Percentiles rank a stretch among this genome's conserved stretches.
These are phyloP conservation scores for Procambarus clarkii DNA, from an alignment of 1,140 invertebrate species.

Conservation along the genomic window DNA sequence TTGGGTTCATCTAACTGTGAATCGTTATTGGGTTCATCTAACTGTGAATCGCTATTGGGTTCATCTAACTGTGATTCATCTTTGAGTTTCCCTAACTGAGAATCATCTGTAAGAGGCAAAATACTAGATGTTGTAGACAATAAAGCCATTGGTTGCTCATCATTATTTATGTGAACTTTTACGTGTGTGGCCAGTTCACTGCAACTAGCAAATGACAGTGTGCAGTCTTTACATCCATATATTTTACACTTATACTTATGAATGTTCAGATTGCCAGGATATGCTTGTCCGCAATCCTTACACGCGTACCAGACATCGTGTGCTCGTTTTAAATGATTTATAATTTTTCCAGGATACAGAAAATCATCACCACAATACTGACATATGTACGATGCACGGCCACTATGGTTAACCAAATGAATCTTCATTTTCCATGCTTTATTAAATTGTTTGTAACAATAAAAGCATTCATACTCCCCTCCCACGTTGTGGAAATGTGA, in stretches of 20 bases:
- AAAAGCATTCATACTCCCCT: slow-evolving; percentile 53
- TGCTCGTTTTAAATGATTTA: slow-evolving; percentile 34
- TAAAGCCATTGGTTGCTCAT: background rate
- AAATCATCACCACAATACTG: slow-evolving; percentile 56
- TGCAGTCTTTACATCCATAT: slow-evolving; percentile 53
- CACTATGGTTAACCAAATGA: slow-evolving; percentile 55
- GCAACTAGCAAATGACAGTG: slow-evolving; percentile 6
- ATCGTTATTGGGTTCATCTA: background rate
- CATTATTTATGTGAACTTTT: background rate
- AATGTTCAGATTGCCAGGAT: background rate
- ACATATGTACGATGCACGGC: slow-evolving; percentile 47
- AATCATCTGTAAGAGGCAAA: background rate
- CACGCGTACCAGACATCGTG: slow-evolving; percentile 43
- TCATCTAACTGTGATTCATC: background rate
- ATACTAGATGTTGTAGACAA: background rate
- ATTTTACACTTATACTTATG: slow-evolving; percentile 55
- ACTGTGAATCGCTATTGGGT: background rate
- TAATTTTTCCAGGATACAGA: slow-evolving; percentile 61
- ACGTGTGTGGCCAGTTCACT: slow-evolving; percentile 27
- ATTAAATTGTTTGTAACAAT: slow-evolving; percentile 55
- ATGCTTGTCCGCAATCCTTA: slow-evolving; percentile 45
- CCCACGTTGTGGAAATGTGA: slow-evolving; percentile 40
- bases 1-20: background rate
- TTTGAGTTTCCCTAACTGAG: too few relatives aligned
- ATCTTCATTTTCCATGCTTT: slow-evolving; percentile 64